Evolutionary conservation across 2,113 vertebrate genomes (phyloP).

Genomic region (Mugil cephalus): DNA sequence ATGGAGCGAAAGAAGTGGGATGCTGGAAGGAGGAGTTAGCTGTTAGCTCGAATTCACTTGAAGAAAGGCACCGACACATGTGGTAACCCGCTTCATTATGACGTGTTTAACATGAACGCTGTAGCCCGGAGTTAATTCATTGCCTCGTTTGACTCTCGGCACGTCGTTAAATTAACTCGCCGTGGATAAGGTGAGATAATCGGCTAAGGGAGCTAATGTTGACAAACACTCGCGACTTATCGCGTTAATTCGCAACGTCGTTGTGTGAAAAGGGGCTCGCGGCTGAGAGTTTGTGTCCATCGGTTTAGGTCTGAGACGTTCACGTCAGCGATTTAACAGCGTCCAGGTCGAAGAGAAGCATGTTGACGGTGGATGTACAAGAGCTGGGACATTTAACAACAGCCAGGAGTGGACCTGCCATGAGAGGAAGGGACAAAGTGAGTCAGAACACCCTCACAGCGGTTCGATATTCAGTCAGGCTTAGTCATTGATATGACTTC

Average conservation of each 20-base stretch:
- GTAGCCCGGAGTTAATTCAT: neutral
- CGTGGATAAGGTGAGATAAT: slow-evolving; percentile 31
- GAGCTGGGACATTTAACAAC: slow-evolving; percentile 31
- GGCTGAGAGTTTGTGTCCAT: neutral
- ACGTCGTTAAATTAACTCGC: slow-evolving; percentile 17
- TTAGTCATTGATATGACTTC: neutral
- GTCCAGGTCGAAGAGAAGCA: slow-evolving; percentile 31
- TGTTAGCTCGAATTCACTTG: slow-evolving; percentile 18
- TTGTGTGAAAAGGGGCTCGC: neutral
- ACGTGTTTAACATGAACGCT: neutral
- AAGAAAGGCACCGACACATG: neutral
- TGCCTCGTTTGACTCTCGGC: neutral
- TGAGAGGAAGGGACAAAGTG: slow-evolving; percentile 40
- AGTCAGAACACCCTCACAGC: slow-evolving; percentile 31
- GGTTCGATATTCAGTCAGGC: neutral
- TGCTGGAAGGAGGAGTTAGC: slow-evolving; percentile 70
- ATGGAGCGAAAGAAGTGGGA: slow-evolving; percentile 59
- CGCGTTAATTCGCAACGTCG: neutral
- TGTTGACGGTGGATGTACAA: slow-evolving; percentile 41
- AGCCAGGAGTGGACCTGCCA: slow-evolving; percentile 42
- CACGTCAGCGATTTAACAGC: neutral
- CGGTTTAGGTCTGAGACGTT: neutral
- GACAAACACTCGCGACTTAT: slow-evolving; percentile 54
- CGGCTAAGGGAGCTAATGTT: slow-evolving; percentile 62
- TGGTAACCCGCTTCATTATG: neutral